A percentile compares a stretch with the other conserved stretches of the same genome.
phyloP scores from a whole-genome alignment of 2,797 vertebrate genomes.

The Garrulus glandarius region DNA sequence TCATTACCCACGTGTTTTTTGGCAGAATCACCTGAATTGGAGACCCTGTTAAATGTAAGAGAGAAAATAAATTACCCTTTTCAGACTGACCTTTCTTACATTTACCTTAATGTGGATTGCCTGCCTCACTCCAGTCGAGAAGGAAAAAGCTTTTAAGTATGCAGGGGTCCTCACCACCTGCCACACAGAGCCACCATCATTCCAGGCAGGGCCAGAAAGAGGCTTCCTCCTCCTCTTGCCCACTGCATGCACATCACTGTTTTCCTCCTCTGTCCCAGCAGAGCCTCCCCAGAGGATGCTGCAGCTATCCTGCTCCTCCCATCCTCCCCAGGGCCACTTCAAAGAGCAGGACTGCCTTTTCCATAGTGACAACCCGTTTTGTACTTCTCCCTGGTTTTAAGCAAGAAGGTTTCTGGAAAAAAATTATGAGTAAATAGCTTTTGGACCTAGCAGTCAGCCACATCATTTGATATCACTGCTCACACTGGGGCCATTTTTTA shows the following conservation, averaged over 20 bases:
- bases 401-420: neutral
- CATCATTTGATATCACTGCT: neutral
- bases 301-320: neutral
- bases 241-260: neutral
- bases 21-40: neutral
- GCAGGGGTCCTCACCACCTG: neutral
- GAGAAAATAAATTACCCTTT: conserved; percentile 6
- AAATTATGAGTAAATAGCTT: neutral
- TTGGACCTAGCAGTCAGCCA: neutral
- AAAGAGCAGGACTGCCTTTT: neutral
- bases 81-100: neutral
- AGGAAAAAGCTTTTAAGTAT: neutral
- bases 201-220: neutral
- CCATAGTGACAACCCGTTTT: neutral
- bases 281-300: neutral
- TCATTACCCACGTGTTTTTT: neutral
- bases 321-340: neutral
- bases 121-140: neutral
- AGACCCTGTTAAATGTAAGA: neutral
- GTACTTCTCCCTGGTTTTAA: neutral
- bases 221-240: neutral
- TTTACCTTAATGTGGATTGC: neutral
- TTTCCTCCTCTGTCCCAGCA: neutral
- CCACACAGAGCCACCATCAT: neutral
- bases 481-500: neutral